phyloP scores from a whole-genome alignment of 2,113 vertebrate genomes.

The Variabilichromis moorii region DNA sequence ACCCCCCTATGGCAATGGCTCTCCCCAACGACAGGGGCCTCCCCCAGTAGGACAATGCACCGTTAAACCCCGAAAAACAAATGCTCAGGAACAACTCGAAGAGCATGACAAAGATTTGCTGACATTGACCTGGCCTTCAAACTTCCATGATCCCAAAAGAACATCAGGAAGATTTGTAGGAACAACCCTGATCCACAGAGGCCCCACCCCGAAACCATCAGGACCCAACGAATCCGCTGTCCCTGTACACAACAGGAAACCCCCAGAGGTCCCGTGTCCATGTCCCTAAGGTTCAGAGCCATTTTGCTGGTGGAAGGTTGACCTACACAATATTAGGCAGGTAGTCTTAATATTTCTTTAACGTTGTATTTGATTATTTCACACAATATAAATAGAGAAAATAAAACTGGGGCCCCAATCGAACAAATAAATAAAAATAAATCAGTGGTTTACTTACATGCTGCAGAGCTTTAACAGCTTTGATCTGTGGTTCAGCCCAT shows the following conservation, averaged over 20 bases:
- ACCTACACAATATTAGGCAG: background rate
- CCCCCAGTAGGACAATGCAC: background rate
- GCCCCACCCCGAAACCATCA: background rate
- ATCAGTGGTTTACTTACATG: slow-evolving; percentile 77
- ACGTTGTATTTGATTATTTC: background rate
- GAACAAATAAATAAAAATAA: background rate
- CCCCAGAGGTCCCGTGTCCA: background rate
- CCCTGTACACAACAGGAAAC: background rate
- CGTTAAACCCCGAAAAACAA: background rate
- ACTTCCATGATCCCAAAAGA: background rate
- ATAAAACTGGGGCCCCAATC: background rate
- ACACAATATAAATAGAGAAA: background rate
- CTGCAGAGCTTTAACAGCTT: slow-evolving; percentile 95
- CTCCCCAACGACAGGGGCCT: background rate
- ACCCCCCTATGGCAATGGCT: background rate
- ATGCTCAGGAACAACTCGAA: background rate
- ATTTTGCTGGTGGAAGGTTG: background rate
- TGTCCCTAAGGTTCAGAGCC: background rate
- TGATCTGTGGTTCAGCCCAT: slow-evolving; percentile 95
- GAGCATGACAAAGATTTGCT: background rate
- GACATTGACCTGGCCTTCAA: background rate
- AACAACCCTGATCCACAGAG: background rate
- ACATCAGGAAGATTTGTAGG: background rate
- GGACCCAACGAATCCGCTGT: background rate
- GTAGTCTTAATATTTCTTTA: background rate